phyloP scores from a whole-genome alignment of 2,113 vertebrate genomes.

The Zingel zingel region DNA sequence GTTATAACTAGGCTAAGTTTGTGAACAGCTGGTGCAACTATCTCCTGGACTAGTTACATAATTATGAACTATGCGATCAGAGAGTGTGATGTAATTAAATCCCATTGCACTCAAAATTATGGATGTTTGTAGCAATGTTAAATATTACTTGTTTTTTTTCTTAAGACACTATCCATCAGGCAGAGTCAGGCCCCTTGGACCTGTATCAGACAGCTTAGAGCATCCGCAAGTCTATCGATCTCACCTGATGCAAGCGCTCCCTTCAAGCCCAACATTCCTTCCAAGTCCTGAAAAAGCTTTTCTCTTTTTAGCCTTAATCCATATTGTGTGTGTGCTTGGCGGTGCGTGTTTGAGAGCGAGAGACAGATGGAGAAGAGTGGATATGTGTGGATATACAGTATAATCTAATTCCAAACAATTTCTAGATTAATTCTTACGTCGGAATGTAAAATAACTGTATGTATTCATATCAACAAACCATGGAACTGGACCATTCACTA shows the following conservation, averaged over 20 bases:
- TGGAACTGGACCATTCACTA: slow-evolving; percentile 11
- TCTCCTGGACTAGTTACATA: not conserved
- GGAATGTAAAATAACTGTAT: not conserved
- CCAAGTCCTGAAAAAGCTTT: slow-evolving; percentile 44
- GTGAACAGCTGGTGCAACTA: not conserved
- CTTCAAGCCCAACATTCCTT: slow-evolving; percentile 37
- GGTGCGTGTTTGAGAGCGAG: slow-evolving; percentile 3
- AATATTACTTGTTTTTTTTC: slow-evolving; percentile 29
- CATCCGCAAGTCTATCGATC: slow-evolving; percentile 69
- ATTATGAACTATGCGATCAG: too few species aligned
- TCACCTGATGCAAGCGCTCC: slow-evolving; percentile 43
- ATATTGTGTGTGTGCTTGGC: slow-evolving; percentile 35
- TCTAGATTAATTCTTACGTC: slow-evolving; percentile 1
- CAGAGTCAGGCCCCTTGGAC: slow-evolving; percentile 12
- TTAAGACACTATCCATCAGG: slow-evolving; percentile 36
- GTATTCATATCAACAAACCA: not conserved
- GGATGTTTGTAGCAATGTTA: slow-evolving; percentile 27
- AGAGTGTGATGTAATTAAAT: slow-evolving; percentile 22
- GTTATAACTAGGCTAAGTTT: not conserved
- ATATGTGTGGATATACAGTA: not conserved
- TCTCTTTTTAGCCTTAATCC: slow-evolving; percentile 64
- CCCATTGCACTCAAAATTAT: slow-evolving; percentile 28
- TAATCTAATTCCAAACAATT: slow-evolving; percentile 25
- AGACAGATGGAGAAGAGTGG: not conserved
- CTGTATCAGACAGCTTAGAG: slow-evolving; percentile 26